A percentile compares a stretch with the other conserved stretches of the same genome.
Evolutionary conservation across 2,888 invertebrate genomes (phyloP).

Genomic region (Saturnia japonica): DNA sequence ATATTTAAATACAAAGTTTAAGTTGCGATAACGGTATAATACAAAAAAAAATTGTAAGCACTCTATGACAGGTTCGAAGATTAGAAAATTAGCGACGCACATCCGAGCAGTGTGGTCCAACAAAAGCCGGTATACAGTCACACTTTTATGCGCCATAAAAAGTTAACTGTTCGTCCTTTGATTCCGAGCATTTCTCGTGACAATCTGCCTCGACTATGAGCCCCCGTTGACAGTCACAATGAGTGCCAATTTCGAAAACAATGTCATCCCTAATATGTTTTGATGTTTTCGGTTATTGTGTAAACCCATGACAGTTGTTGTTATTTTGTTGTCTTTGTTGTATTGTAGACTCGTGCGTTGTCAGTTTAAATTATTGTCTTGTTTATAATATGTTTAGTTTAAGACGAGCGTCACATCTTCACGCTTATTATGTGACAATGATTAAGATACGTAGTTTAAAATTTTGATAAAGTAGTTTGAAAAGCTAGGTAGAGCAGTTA

Average conservation of each 20-base stretch:
- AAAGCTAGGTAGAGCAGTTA: not conserved
- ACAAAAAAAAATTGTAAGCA: conserved; percentile 4
- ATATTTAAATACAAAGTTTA: not conserved
- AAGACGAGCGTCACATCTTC: not conserved
- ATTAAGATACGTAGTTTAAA: not conserved
- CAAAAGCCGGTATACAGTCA: conserved; percentile 24
- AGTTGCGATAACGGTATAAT: not conserved
- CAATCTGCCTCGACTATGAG: conserved; percentile 33
- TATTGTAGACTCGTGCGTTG: conserved; percentile 60
- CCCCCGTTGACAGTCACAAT: conserved; percentile 69
- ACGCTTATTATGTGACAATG: conserved; percentile 10
- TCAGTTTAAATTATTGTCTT: conserved; percentile 18
- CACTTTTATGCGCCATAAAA: conserved; percentile 44
- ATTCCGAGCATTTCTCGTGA: conserved; percentile 8
- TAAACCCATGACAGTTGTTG: conserved; percentile 64
- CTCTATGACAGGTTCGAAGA: conserved; percentile 41
- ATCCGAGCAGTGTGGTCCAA: conserved; percentile 69
- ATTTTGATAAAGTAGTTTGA: conserved; percentile 1
- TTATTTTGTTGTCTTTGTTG: conserved; percentile 52
- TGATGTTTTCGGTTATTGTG: conserved; percentile 66
- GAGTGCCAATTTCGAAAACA: conserved; percentile 72
- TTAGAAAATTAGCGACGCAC: conserved; percentile 75
- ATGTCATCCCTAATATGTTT: conserved; percentile 75
- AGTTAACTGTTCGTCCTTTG: conserved; percentile 30
- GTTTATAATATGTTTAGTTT: conserved; percentile 5